These are phyloP conservation scores for Nemotelus nigrinus DNA, from an alignment of 2,888 invertebrate genomes.

Conservation along the genomic window DNA sequence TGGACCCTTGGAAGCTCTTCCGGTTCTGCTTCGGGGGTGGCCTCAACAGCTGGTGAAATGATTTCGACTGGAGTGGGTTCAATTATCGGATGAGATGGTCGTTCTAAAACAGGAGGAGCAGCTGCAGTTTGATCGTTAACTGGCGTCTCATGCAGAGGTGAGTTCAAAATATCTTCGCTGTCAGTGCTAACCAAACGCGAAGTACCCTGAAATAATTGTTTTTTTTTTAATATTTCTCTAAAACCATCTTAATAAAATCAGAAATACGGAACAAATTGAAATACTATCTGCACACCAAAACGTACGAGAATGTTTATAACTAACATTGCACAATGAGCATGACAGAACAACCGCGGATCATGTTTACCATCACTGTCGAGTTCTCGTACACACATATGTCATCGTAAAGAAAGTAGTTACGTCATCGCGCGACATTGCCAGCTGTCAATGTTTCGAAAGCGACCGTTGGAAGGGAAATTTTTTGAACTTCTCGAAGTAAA, in stretches of 20 bases:
- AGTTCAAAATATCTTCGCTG: constrained; percentile 71
- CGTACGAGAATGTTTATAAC: no score
- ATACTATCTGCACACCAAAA: not conserved
- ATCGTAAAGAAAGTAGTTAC: no score
- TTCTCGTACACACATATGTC: no score
- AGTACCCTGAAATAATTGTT: constrained; percentile 65
- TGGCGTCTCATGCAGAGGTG: constrained; percentile 66
- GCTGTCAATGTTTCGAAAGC: no score
- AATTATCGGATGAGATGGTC: constrained; percentile 49
- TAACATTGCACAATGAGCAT: no score
- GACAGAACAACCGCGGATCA: no score
- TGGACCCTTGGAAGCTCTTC: constrained; percentile 16
- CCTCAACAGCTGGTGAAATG: not conserved
- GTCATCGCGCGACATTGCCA: no score
- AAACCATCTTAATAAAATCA: not conserved
- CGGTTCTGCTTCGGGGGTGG: not conserved
- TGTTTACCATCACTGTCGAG: no score
- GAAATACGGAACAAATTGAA: constrained; percentile 4
- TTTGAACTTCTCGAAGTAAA: no score
- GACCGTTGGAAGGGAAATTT: no score
- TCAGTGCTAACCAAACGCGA: constrained; percentile 74
- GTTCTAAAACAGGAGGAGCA: constrained; percentile 56
- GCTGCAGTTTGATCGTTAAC: constrained; percentile 39
- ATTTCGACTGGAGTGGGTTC: not conserved
- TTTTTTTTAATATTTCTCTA: no score